Evolutionary conservation across 2,113 vertebrate species (phyloP), one percentile per base, ranked within the genome.

Genomic region (Gymnogyps californianus): DNA sequence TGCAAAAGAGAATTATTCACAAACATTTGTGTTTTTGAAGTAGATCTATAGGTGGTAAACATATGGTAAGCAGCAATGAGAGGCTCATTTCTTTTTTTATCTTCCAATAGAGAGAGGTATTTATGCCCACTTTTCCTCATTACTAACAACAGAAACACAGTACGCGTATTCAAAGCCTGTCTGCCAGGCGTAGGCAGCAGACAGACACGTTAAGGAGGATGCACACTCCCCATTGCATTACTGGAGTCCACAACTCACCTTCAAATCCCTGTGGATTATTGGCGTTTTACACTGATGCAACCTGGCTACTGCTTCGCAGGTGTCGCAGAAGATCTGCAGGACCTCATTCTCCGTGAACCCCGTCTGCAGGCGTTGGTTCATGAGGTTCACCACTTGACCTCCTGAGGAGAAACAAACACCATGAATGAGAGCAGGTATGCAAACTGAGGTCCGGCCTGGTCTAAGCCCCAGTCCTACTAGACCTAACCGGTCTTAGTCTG

Each of bases 311-410:
- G 99, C 99, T 89, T 99, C 99, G 11, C 99, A 99, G 7, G 99
- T 99, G 96, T 99, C 99, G 13, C 99, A 99, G 96, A 99, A 99
- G 90, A 99, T 99, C 96, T 99, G 99, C 38, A 99, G 98, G 29
- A 99, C 99, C 97, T 99, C 99, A 1, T 96, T 97, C 96, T 99
- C 99, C 2, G 98, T 99, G 97, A 99, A 99, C 42, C 99, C 99
- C 0, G 98, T 99, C 97, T 99, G 99, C 69, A 99, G 95, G 55
- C 99, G 98, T 84, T 99, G 99, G 98, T 99, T 99, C 99, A 99
- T 99, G 49, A 99, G 98, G 96, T 99, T 99, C 69, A 99, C 99
- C 66, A 99, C 99, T 93, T 99, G 99, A 4, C 99, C 99, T 77
- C 99, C 99, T 99, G 91, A 40, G 93, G 32, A 55, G 31, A 42